A percentile compares a stretch with the other conserved stretches of the same genome.
These are phyloP conservation scores for Macrotis lagotis DNA, from an alignment of 2,113 vertebrate species.

Conservation along the genomic window DNA sequence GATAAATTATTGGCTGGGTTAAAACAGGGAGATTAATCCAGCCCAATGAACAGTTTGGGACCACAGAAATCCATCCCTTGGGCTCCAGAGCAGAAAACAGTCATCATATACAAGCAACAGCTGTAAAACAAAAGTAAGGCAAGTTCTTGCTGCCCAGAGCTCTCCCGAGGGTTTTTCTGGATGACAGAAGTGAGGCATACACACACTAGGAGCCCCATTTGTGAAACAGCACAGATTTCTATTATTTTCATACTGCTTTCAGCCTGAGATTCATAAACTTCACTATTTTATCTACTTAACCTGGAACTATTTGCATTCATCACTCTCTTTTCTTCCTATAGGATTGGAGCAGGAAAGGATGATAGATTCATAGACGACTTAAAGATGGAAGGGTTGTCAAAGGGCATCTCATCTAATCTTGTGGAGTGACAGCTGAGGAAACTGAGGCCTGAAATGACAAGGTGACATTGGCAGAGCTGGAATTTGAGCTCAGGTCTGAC, in stretches of 20 bases:
- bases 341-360: background rate
- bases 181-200: background rate
- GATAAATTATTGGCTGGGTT: slow-evolving; percentile 23
- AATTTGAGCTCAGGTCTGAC: background rate
- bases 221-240: background rate
- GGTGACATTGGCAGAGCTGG: background rate
- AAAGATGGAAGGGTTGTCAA: background rate
- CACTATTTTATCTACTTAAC: slow-evolving; percentile 10
- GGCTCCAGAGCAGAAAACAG: slow-evolving; percentile 4
- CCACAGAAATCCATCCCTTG: slow-evolving; percentile 26
- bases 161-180: background rate
- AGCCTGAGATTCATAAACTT: slow-evolving; percentile 27
- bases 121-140: slow-evolving; percentile 5
- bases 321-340: slow-evolving; percentile 19
- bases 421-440: background rate
- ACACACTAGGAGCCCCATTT: background rate
- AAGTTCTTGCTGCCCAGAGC: slow-evolving; percentile 27
- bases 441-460: background rate
- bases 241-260: background rate
- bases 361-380: background rate
- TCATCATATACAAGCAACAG: slow-evolving; percentile 40
- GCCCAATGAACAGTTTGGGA: slow-evolving; percentile 36
- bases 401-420: background rate
- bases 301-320: slow-evolving; percentile 29
- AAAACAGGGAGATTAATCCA: slow-evolving; percentile 38